Conservation (phyloP, 2,888 invertebrate genomes). For the Drymonia ruficornis region DNA sequence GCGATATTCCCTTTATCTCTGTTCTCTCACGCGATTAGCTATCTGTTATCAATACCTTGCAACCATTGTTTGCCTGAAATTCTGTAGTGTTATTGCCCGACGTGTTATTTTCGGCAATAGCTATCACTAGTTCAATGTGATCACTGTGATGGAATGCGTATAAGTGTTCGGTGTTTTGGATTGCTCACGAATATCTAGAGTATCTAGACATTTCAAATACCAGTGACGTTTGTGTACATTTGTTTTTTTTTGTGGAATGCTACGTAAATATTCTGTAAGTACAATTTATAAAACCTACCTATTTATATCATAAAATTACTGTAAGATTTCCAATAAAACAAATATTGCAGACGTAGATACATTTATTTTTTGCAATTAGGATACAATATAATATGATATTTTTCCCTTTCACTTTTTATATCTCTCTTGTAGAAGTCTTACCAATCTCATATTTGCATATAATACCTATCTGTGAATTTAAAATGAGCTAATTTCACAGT, state of each 20-base stretch:
- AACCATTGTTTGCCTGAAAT: slow-evolving; percentile 33
- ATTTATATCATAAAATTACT: too few relatives aligned
- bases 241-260: not conserved
- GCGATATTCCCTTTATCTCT: slow-evolving; percentile 31
- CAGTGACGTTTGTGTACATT: not conserved
- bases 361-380: too few relatives aligned
- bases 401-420: too few relatives aligned
- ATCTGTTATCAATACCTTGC: slow-evolving; percentile 39
- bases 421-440: too few relatives aligned
- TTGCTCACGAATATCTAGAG: not conserved
- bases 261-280: not conserved
- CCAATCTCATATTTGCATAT: too few relatives aligned
- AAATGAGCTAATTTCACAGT: too few relatives aligned
- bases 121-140: slow-evolving; percentile 3
- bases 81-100: slow-evolving; percentile 23
- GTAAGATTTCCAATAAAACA: too few relatives aligned
- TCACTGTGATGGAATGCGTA: not conserved
- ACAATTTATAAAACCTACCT: too few relatives aligned
- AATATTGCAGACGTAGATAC: too few relatives aligned
- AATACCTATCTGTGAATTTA: too few relatives aligned
- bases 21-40: slow-evolving; percentile 31
- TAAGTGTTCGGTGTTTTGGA: not conserved
- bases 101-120: slow-evolving; percentile 19
- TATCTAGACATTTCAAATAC: not conserved
- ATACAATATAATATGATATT: too few relatives aligned